phyloP scores from a whole-genome alignment of 2,797 vertebrate species.

The Nannoperca australis region DNA sequence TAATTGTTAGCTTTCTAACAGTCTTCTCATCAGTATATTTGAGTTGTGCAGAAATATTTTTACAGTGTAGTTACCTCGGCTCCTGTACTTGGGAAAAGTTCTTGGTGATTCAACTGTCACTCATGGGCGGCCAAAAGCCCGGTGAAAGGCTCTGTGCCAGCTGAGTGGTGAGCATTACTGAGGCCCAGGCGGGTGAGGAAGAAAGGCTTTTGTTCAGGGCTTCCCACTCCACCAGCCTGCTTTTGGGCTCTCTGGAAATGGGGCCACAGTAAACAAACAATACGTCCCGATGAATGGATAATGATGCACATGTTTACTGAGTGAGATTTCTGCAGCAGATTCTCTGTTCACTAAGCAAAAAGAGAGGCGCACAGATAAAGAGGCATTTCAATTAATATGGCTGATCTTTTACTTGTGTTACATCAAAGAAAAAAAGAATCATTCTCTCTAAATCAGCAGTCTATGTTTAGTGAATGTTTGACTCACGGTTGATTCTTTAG shows the following conservation, averaged over 20 bases:
- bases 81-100: conserved; percentile 89
- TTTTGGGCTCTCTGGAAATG: conserved; percentile 89
- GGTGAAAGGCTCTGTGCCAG: conserved; percentile 87
- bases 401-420: conserved; percentile 60
- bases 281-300: conserved; percentile 87
- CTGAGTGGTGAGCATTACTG: conserved; percentile 90
- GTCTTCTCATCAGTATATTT: background rate
- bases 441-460: conserved; percentile 28
- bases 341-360: conserved; percentile 75
- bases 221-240: conserved; percentile 88
- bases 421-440: conserved; percentile 23
- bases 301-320: conserved; percentile 90
- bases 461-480: conserved; percentile 41
- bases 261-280: conserved; percentile 94
- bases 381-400: conserved; percentile 65
- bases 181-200: conserved; percentile 87
- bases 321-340: conserved; percentile 81
- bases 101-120: conserved; percentile 94
- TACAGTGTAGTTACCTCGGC: conserved; percentile 68
- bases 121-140: conserved; percentile 88
- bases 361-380: conserved; percentile 76
- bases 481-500: conserved; percentile 32
- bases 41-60: conserved; percentile 44
- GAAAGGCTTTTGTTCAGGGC: conserved; percentile 90
- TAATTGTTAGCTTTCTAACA: background rate